Evolutionary conservation across 2,797 vertebrate species (phyloP).

Genomic region (Myoxocephalus aenaeus): DNA sequence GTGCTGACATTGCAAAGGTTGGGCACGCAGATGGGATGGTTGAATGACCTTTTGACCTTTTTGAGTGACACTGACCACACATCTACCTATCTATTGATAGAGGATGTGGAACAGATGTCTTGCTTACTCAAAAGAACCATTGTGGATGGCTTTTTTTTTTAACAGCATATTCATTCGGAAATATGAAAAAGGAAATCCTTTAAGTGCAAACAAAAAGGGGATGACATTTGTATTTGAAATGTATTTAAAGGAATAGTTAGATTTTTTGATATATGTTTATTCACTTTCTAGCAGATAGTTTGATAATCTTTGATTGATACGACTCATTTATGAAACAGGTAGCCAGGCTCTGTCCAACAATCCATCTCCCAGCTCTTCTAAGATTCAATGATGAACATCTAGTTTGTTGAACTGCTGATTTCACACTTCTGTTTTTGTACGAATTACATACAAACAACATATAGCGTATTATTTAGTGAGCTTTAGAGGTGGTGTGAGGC

Average conservation of each 20-base stretch:
- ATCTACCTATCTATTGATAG: slow-evolving; percentile 51
- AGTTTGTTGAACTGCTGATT: not conserved
- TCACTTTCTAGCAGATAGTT: not conserved
- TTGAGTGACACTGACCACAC: slow-evolving; percentile 44
- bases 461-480: not conserved
- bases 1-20: slow-evolving; percentile 51
- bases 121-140: slow-evolving; percentile 33
- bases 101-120: slow-evolving; percentile 57
- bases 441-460: not conserved
- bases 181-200: slow-evolving; percentile 15
- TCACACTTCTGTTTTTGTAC: not conserved
- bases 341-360: not conserved
- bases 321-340: slow-evolving; percentile 1
- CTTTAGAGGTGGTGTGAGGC: not conserved
- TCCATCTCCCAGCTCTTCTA: not conserved
- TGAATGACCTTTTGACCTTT: slow-evolving; percentile 57
- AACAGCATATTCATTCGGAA: slow-evolving; percentile 21
- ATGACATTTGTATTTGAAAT: slow-evolving; percentile 10
- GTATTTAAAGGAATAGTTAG: not conserved
- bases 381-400: not conserved
- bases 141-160: slow-evolving; percentile 28
- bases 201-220: slow-evolving; percentile 19
- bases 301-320: slow-evolving; percentile 5
- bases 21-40: slow-evolving; percentile 60
- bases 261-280: slow-evolving; percentile 17